Percentiles rank a stretch among this genome's conserved stretches.
phyloP scores from a whole-genome alignment of 2,888 invertebrate species.

The Zootermopsis nevadensis region DNA sequence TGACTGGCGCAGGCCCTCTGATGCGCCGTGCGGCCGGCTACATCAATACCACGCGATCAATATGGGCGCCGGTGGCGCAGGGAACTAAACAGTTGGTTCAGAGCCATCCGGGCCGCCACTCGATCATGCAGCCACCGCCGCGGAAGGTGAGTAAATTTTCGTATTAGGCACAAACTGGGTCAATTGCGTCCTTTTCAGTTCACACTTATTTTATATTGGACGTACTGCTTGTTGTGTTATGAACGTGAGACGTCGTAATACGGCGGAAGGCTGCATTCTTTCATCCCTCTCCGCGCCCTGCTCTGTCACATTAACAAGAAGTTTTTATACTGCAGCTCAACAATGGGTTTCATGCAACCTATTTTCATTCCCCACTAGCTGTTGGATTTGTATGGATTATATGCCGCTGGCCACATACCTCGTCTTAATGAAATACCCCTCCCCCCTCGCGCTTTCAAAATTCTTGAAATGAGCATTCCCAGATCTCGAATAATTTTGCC shows the following conservation, averaged over 20 bases:
- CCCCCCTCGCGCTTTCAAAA: neutral
- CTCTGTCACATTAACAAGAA: too few relatives aligned
- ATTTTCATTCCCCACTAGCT: neutral
- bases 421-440: neutral
- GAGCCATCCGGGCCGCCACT: constrained; percentile 57
- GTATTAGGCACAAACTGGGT: neutral
- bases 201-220: too few relatives aligned
- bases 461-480: neutral
- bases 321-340: too few relatives aligned
- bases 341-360: too few relatives aligned
- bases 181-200: too few relatives aligned
- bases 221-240: too few relatives aligned
- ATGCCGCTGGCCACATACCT: neutral
- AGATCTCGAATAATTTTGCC: too few relatives aligned
- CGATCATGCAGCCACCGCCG: constrained; percentile 92
- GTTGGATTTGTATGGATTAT: neutral
- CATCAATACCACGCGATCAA: constrained; percentile 14
- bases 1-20: too few relatives aligned
- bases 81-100: neutral
- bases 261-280: too few relatives aligned
- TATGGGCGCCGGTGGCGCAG: constrained; percentile 17
- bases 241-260: too few relatives aligned
- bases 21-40: neutral
- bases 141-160: constrained; percentile 76
- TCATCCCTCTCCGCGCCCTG: too few relatives aligned